Evolutionary conservation across 2,797 vertebrate genomes (phyloP), one percentile per base, ranked within the genome.

Genomic region (Nannoperca australis): DNA sequence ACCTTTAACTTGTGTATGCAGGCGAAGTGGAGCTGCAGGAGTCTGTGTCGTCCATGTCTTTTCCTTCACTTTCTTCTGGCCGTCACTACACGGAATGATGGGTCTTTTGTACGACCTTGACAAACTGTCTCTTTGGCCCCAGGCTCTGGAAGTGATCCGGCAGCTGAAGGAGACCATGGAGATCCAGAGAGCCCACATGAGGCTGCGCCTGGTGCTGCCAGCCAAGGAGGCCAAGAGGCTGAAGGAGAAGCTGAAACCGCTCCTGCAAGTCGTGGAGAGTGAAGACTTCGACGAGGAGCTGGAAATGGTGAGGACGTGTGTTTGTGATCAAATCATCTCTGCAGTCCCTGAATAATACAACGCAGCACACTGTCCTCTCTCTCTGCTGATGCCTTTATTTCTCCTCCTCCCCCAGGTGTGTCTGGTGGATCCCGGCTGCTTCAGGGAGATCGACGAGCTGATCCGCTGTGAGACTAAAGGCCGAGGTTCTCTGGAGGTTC

Each of bases 171-270:
- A 97, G 85, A 97, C 95, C 42, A 98, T 99, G 93, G 94, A 98
- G 92, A 99, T 99, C 76, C 97, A 99, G 91, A 94, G 98, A 59
- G 98, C 98, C 69, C 97, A 98, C 93, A 99, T 99, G 98, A 95
- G 97, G 59, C 95, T 99, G 85, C 94, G 96, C 1, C 91, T 99
- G 70, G 70, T 96, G 58, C 94, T 98, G 60, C 97, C 97, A 0
- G 92, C 94, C 66, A 98, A 97, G 56, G 98, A 99, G 17, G 97
- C 96, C n/a, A 99, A 99, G 91, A 96, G 93, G 86, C 92, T 99
- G 70, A 99, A 97, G 82, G 98, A 99, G 87, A 99, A 99, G 69
- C 95, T 99, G n/a, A 98, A 97, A 18, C 95, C 97, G 0, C 89
- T 99, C 10, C 90, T 99, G 74, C 97, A 98, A 91, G 95, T 97